Conservation (phyloP, 2,113 vertebrate species). For the Pterocles gutturalis region DNA sequence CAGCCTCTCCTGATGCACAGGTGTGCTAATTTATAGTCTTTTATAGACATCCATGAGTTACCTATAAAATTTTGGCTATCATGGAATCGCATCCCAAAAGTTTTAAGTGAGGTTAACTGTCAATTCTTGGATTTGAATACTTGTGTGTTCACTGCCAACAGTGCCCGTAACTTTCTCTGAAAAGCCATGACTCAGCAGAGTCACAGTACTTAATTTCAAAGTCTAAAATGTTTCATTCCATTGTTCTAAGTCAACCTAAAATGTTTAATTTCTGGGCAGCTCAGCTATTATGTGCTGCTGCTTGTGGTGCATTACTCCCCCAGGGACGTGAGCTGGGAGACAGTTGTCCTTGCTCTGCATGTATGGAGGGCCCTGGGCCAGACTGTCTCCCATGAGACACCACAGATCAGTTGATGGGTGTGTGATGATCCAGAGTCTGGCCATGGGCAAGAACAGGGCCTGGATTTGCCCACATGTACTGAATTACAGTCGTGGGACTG, state of each 20-base stretch:
- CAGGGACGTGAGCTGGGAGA: not conserved
- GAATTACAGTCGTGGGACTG: not conserved
- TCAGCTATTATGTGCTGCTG: not conserved
- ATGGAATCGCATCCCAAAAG: not conserved
- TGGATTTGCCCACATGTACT: not conserved
- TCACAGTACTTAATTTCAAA: not conserved
- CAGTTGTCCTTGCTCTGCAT: not conserved
- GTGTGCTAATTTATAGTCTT: not conserved
- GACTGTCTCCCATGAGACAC: not conserved
- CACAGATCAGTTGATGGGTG: not conserved
- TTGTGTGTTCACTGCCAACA: not conserved
- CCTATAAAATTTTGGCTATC: not conserved
- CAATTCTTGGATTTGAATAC: not conserved
- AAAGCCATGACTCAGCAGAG: not conserved
- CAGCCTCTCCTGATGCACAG: not conserved
- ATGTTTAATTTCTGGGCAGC: not conserved
- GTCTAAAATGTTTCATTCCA: not conserved
- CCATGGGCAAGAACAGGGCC: not conserved
- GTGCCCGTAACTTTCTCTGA: not conserved
- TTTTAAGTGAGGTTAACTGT: not conserved
- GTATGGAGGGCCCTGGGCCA: not conserved
- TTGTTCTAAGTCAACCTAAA: not conserved
- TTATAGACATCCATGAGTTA: not conserved
- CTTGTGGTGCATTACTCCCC: not conserved
- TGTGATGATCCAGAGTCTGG: not conserved